Base-by-base conservation (phyloP, 2,113 vertebrate species). In the Ochotona curzoniae region DNA sequence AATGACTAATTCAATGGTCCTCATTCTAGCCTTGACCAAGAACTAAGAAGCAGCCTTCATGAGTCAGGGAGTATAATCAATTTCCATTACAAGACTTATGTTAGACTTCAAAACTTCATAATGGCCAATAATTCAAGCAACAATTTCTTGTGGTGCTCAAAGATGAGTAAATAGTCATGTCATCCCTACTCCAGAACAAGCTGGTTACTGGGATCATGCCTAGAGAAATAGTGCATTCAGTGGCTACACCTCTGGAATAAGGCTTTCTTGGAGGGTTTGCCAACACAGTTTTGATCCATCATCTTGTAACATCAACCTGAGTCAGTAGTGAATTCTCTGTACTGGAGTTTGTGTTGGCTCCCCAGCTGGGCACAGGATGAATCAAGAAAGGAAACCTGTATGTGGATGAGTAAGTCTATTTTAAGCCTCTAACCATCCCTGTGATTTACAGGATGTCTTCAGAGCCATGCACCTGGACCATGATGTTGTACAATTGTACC, bases 401-500 rank as follows among this genome's bases (percentile, higher is more conserved):
- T 86, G 21, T 26, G 5, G 1, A 10, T 63, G 63, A 21, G 32
- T 7, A 0, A 0, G 3, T 61, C 20, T 80, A 20, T 91, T 51
- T 6, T 15, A 87, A 57, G 26, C 14, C 32, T 89, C 84, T 89
- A 70, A 87, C 20, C 35, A 28, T 69, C 28, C 73, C 49, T 87
- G 11, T 95, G 80, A 30, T 63, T 25, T 94, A 25, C 96, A 99
- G 99, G 99, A 99, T 87, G 98, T 98, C 0, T 99, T 99, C 96
- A 94, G 94, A 74, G 99, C 99, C 63, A 99, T 99, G 97, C 99
- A 99, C 18, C 98, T 98, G 0, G 97, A 99, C 8, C 97, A 93
- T 25, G 98, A 96, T 38, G 96, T 98, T 91, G 98, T 98, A 44
- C 96, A 96, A 28, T 98, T 98, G 96, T 99, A 99, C 97, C 98